A percentile compares a stretch with the other conserved stretches of the same genome.
phyloP scores from a whole-genome alignment of 2,113 vertebrate species.

The Gymnarchus niloticus region DNA sequence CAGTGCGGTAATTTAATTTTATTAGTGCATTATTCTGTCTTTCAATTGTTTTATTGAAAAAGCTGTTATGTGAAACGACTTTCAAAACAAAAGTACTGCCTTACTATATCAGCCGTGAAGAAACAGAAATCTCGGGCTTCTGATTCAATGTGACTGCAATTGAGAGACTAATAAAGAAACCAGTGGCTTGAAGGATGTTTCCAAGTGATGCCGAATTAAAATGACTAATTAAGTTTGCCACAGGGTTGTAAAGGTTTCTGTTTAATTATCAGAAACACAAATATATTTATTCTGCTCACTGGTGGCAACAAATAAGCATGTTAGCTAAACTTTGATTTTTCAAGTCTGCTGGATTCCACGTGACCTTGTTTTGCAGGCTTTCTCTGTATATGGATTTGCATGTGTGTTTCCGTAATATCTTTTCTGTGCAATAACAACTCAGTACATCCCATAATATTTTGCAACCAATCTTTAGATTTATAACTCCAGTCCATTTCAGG shows the following conservation, averaged over 20 bases:
- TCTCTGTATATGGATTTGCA: neutral
- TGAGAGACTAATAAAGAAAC: neutral
- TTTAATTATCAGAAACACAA: neutral
- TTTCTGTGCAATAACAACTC: neutral
- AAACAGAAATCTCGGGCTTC: neutral
- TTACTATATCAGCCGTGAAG: neutral
- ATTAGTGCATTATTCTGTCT: neutral
- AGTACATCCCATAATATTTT: neutral
- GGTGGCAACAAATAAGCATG: neutral
- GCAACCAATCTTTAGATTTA: neutral
- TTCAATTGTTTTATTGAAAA: neutral
- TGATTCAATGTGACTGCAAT: conserved; percentile 3
- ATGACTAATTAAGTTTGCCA: neutral
- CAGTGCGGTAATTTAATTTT: conserved; percentile 8
- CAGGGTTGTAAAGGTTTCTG: neutral
- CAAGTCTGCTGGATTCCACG: neutral
- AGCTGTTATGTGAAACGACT: neutral
- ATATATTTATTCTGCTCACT: neutral
- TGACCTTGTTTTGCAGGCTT: neutral
- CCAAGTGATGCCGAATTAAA: neutral
- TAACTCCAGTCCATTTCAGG: neutral
- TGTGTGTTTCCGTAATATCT: neutral
- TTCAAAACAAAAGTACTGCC: neutral
- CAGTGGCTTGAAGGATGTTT: neutral
- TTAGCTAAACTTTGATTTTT: neutral